A percentile compares a stretch with the other conserved stretches of the same genome.
These are phyloP conservation scores for Polyergus mexicanus DNA, from an alignment of 1,140 invertebrate genomes.

Conservation along the genomic window DNA sequence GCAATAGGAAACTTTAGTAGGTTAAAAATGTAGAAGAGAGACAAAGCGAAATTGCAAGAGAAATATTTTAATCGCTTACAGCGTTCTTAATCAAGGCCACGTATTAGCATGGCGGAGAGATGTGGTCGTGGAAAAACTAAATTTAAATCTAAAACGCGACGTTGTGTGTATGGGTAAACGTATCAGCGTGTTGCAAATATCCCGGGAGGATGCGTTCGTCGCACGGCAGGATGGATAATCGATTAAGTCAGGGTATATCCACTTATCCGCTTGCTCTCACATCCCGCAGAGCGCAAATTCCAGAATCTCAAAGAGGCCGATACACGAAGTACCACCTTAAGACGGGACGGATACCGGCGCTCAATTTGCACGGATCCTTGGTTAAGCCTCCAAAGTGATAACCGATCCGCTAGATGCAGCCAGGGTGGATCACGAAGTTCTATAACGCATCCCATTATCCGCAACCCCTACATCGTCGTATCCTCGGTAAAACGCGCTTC, in stretches of 20 bases:
- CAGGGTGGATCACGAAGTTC: slow-evolving; percentile 42
- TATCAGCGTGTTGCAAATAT: slow-evolving; percentile 66
- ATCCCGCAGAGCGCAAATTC: slow-evolving; percentile 66
- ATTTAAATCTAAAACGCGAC: slow-evolving; percentile 48
- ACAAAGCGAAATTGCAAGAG: neutral
- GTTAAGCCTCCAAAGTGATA: slow-evolving; percentile 61
- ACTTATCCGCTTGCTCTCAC: slow-evolving; percentile 68
- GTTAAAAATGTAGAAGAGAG: neutral
- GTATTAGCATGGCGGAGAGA: neutral
- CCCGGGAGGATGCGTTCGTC: slow-evolving; percentile 68
- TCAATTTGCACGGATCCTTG: slow-evolving; percentile 69
- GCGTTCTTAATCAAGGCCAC: neutral
- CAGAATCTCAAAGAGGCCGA: slow-evolving; percentile 70
- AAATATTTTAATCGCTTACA: slow-evolving; percentile 7
- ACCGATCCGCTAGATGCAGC: slow-evolving; percentile 54
- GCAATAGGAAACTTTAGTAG: neutral
- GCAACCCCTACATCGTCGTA: neutral
- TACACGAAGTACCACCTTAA: slow-evolving; percentile 61
- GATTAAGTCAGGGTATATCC: slow-evolving; percentile 71
- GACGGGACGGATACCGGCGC: slow-evolving; percentile 46
- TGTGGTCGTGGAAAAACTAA: slow-evolving; percentile 9
- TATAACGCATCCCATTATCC: slow-evolving; percentile 36
- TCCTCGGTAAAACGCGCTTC: slow-evolving; percentile 25
- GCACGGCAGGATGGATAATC: slow-evolving; percentile 73
- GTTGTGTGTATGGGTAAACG: slow-evolving; percentile 55